Evolutionary conservation across 2,888 invertebrate species (phyloP).

Genomic region (Agriotes lineatus): DNA sequence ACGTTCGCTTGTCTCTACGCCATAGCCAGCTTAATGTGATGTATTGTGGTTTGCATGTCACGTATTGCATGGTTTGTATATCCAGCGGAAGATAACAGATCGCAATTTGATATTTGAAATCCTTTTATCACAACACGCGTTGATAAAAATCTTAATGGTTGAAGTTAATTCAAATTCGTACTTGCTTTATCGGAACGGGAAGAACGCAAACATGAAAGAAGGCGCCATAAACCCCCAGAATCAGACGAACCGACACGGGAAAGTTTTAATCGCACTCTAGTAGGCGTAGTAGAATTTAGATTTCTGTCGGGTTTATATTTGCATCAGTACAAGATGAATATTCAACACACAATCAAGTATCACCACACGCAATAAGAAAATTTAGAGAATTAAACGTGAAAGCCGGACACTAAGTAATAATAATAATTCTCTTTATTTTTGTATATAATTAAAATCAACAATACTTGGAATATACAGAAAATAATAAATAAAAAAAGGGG

Average conservation of each 20-base stretch:
- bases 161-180: neutral
- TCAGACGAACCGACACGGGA: too few relatives aligned
- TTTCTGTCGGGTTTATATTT: neutral
- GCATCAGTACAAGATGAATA: neutral
- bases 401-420: neutral
- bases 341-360: neutral
- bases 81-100: constrained; percentile 10
- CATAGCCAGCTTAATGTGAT: constrained; percentile 21
- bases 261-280: too few relatives aligned
- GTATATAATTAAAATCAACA: too few relatives aligned
- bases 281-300: neutral
- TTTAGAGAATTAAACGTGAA: neutral
- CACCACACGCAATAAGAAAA: neutral
- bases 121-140: neutral
- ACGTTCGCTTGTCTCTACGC: constrained; percentile 22
- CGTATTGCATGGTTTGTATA: constrained; percentile 25
- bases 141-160: neutral
- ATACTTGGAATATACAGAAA: neutral
- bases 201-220: too few relatives aligned
- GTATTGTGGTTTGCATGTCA: constrained; percentile 33
- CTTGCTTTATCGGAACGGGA: too few relatives aligned
- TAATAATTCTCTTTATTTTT: neutral
- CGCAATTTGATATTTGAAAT: constrained; percentile 8
- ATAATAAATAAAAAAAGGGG: too few relatives aligned
- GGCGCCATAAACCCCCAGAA: too few relatives aligned